Evolutionary conservation across 1,140 invertebrate genomes (phyloP).

Genomic region (Euborellia annulipes): DNA sequence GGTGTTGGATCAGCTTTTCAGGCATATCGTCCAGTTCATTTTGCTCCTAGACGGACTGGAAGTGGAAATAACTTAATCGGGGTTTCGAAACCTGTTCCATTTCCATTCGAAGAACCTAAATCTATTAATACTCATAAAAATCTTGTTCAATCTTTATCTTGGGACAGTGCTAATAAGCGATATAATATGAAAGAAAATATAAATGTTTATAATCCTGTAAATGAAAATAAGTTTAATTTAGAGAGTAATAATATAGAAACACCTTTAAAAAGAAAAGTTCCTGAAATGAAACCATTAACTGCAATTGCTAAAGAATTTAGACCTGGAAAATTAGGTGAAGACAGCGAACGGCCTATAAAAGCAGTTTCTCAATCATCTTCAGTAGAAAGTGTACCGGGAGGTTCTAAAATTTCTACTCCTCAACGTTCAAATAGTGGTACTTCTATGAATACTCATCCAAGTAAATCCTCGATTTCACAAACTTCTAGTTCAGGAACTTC

Average conservation of each 20-base stretch:
- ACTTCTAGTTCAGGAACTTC: too few species aligned
- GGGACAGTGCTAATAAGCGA: too few species aligned
- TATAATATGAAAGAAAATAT: too few species aligned
- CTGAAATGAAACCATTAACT: not conserved
- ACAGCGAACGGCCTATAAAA: slow-evolving; percentile 4
- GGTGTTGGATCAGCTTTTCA: not conserved
- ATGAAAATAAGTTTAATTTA: too few species aligned
- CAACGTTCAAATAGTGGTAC: slow-evolving; percentile 4
- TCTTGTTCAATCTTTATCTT: too few species aligned
- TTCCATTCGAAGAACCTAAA: not conserved
- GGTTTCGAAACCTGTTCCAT: not conserved
- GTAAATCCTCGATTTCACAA: not conserved
- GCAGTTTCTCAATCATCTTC: slow-evolving; percentile 7
- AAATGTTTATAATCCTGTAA: too few species aligned
- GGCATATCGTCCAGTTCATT: slow-evolving; percentile 6
- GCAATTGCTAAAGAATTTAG: slow-evolving; percentile 4
- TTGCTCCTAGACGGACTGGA: slow-evolving; percentile 1
- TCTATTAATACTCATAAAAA: too few species aligned
- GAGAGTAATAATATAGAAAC: too few species aligned
- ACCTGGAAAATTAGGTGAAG: slow-evolving; percentile 5
- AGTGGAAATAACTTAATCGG: too few species aligned
- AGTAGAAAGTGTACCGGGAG: not conserved
- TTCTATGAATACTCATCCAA: not conserved
- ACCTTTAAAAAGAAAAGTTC: too few species aligned
- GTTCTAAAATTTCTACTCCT: slow-evolving; percentile 6